phyloP scores from a whole-genome alignment of 2,888 invertebrate species.

The Myopa tessellatipennis region DNA sequence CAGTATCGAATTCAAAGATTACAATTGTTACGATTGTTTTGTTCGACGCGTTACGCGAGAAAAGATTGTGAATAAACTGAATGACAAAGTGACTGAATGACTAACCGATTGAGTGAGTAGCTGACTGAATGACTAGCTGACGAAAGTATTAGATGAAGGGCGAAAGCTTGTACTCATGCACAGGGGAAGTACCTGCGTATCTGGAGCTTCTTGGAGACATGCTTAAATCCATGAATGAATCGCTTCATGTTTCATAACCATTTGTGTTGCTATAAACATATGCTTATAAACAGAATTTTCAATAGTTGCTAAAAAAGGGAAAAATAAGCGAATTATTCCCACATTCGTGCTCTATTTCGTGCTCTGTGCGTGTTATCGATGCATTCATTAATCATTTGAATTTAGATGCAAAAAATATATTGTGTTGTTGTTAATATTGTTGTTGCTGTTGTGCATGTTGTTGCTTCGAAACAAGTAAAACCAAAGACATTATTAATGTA shows the following conservation, averaged over 20 bases:
- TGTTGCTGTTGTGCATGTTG: not conserved
- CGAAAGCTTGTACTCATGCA: not conserved
- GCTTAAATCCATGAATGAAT: no score
- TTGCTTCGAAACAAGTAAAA: no score
- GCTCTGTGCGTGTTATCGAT: not conserved
- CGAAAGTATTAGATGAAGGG: not conserved
- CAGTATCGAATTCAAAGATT: conserved; percentile 39
- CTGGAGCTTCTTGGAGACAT: not conserved
- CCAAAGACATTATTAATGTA: not conserved
- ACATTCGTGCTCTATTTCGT: no score
- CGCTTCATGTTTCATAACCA: no score
- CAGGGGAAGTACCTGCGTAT: not conserved
- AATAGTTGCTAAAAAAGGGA: no score
- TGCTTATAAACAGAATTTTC: no score
- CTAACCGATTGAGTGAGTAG: not conserved
- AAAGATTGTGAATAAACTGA: not conserved
- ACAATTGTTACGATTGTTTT: conserved; percentile 12
- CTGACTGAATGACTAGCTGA: not conserved
- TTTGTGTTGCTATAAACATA: no score
- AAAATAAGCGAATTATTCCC: no score
- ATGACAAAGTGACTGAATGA: conserved; percentile 14
- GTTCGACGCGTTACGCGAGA: not conserved
- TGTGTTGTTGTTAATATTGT: not conserved
- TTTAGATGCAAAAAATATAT: not conserved
- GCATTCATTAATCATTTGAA: not conserved